Evolutionary conservation across 2,113 vertebrate genomes (phyloP), one percentile per base, ranked within the genome.

Genomic region (Coturnix japonica): DNA sequence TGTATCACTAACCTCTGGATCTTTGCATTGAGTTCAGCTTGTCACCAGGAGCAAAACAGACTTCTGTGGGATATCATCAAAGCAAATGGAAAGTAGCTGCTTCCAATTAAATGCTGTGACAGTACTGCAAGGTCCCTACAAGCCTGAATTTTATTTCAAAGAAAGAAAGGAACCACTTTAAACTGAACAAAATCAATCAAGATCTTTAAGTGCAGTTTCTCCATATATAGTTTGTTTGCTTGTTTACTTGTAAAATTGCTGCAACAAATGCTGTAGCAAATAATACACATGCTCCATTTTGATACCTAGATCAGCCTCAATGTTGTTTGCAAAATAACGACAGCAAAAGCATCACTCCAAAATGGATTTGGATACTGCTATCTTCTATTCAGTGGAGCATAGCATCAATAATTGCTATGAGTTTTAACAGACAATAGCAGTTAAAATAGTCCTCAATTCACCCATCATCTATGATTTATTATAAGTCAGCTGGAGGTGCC

Each of bases 381-480:
- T 71, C 71, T 93, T 82, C 72, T 39, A 57, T 77, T 93, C 81
- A 64, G 87, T 7, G 16, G 81, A 94, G 87, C 87, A 77, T 67
- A 95, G 72, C 81, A 71, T 60, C 78, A 91, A 31, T 87, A 95
- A 91, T 94, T 82, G 87, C 56, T 87, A 80, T 51, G 86, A 96
- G 39, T 56, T 94, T 92, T 91, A 91, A 63, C 71, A 93, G 89
- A 90, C 64, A 91, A 82, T 94, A 79, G 60, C 87, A 85, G 92
- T 94, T 96, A 90, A 89, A 94, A 64, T 61, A 87, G 3, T 71
- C 64, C 35, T 89, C 85, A 75, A 79, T 31, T 89, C 78, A 80
- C 84, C 81, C 87, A 91, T 64, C 60, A 89, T 37, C 91, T 89
- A 7, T 87, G 87, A 94, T 92, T 93, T 95, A 79, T 82, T 92